A percentile compares a stretch with the other conserved stretches of the same genome.
These are phyloP conservation scores for Sabellastarte sp. DNA, from an alignment of 2,888 invertebrate species.

Conservation along the genomic window DNA sequence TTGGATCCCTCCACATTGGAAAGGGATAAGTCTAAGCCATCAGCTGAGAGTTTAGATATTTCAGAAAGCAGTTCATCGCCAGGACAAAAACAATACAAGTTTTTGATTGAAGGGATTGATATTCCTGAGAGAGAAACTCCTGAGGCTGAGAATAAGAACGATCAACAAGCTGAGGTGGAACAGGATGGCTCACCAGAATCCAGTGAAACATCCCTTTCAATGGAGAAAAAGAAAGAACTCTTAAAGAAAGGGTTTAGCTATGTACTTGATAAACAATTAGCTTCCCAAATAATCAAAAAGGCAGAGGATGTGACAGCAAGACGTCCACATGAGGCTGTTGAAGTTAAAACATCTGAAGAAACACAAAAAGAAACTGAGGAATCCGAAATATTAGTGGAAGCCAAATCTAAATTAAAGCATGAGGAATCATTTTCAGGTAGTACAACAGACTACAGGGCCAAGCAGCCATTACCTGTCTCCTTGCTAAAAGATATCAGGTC, in stretches of 20 bases:
- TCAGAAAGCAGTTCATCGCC: not conserved
- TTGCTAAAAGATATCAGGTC: not conserved
- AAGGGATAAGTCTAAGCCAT: not conserved
- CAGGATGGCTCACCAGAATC: not conserved
- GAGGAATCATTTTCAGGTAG: not conserved
- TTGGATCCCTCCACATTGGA: conserved; percentile 2
- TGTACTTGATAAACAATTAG: conserved; percentile 21
- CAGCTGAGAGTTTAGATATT: too few species aligned
- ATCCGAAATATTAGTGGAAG: conserved; percentile 8
- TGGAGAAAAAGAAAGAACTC: not conserved
- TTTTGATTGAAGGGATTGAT: conserved; percentile 33
- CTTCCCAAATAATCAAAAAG: conserved; percentile 19
- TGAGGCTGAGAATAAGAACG: not conserved
- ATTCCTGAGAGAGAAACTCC: conserved; percentile 14
- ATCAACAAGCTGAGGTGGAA: conserved; percentile 2
- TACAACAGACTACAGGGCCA: too few species aligned
- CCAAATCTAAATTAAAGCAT: conserved; percentile 12
- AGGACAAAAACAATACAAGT: conserved; percentile 18
- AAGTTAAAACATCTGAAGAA: conserved; percentile 10
- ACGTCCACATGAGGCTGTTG: conserved; percentile 26
- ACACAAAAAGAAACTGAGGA: conserved; percentile 5
- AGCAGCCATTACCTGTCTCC: too few species aligned
- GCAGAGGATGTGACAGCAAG: conserved; percentile 27
- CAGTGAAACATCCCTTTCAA: not conserved
- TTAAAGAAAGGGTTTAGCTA: conserved; percentile 29